These are phyloP conservation scores for Petaurus breviceps DNA, from an alignment of 2,113 vertebrate species.

Conservation along the genomic window DNA sequence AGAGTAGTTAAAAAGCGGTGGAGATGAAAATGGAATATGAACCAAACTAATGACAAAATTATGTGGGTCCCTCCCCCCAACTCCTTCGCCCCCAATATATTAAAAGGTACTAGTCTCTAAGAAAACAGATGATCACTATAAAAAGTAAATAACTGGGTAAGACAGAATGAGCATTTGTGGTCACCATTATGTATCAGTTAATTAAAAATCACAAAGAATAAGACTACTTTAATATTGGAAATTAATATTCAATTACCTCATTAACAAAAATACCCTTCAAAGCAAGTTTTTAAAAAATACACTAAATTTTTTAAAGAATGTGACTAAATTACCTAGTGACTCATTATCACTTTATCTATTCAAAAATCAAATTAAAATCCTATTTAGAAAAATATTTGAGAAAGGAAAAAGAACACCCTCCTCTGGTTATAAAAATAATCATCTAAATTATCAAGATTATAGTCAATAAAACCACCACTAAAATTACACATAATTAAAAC, in stretches of 20 bases:
- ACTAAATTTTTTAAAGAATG: not conserved
- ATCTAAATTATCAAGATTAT: constrained; percentile 34
- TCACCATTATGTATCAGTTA: not conserved
- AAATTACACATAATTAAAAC: constrained; percentile 43
- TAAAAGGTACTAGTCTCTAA: not conserved
- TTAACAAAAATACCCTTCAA: not conserved
- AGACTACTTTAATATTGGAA: not conserved
- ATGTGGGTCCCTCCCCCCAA: not conserved
- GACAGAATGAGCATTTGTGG: not conserved
- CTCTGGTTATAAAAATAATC: constrained; percentile 18
- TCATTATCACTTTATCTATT: constrained; percentile 43
- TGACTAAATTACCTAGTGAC: constrained; percentile 27
- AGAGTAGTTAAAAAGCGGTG: not conserved
- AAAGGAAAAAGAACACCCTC: constrained; percentile 40
- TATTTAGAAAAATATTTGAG: constrained; percentile 10
- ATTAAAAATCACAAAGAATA: not conserved
- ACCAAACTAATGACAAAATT: not conserved
- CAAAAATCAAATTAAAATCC: constrained; percentile 35
- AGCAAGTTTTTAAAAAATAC: not conserved
- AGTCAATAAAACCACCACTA: constrained; percentile 7
- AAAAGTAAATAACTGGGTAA: not conserved
- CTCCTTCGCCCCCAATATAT: not conserved
- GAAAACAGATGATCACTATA: not conserved
- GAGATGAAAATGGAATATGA: not conserved
- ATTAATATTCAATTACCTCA: not conserved